These are phyloP conservation scores for Ditylenchus dipsaci DNA, from an alignment of 1,140 invertebrate genomes.

Conservation along the genomic window DNA sequence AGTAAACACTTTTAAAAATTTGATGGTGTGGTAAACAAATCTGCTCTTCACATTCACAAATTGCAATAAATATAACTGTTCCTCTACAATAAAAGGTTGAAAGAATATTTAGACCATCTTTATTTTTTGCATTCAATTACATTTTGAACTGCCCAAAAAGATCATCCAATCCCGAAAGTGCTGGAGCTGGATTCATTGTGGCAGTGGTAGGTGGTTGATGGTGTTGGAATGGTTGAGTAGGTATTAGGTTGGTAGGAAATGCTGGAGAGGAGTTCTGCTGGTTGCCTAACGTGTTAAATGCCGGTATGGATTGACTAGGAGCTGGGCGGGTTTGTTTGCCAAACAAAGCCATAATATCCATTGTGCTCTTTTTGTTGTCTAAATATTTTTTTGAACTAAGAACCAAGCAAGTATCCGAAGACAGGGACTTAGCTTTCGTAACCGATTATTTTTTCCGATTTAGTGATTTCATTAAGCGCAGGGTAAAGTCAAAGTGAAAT, in stretches of 20 bases:
- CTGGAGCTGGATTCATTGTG: not conserved
- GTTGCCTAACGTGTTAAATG: not conserved
- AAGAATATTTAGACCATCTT: too few species aligned
- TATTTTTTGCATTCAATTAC: not conserved
- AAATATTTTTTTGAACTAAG: not conserved
- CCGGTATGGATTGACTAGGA: not conserved
- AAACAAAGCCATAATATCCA: conserved; percentile 23
- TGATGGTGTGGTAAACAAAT: too few species aligned
- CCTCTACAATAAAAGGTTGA: too few species aligned
- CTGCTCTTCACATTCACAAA: too few species aligned
- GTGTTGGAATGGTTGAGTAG: not conserved
- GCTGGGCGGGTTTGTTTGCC: not conserved
- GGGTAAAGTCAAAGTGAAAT: too few species aligned
- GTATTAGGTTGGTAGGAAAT: not conserved
- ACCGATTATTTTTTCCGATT: too few species aligned
- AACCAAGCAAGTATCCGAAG: too few species aligned
- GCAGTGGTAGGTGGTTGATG: not conserved
- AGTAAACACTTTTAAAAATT: too few species aligned
- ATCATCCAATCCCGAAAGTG: conserved; percentile 1
- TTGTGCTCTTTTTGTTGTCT: conserved; percentile 23
- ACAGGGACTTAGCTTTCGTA: too few species aligned
- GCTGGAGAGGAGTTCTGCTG: not conserved
- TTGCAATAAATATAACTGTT: too few species aligned
- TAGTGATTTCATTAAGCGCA: too few species aligned
- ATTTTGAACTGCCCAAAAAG: conserved; percentile 5